These are phyloP conservation scores for Bettongia penicillata DNA, from an alignment of 2,113 vertebrate species.

Conservation along the genomic window DNA sequence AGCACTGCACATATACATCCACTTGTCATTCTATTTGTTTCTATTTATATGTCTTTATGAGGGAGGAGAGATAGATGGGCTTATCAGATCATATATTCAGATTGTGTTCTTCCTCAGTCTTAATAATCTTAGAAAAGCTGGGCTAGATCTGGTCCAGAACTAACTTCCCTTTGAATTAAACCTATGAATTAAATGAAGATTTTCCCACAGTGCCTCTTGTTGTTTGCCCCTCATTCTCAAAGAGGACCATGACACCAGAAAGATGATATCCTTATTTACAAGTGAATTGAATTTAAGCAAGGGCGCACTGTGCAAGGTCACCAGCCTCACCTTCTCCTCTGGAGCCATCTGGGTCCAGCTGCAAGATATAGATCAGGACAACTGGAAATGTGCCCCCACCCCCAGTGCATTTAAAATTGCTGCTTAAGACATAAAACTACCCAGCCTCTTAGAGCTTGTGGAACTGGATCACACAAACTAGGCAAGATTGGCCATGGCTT, in stretches of 20 bases:
- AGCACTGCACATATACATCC: background rate
- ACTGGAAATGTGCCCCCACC: background rate
- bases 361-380: too few relatives aligned
- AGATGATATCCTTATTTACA: too few relatives aligned
- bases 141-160: background rate
- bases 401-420: background rate
- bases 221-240: too few relatives aligned
- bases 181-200: background rate
- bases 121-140: background rate
- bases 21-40: background rate
- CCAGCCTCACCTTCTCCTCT: too few relatives aligned
- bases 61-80: background rate
- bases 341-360: too few relatives aligned
- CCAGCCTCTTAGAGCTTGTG: too few relatives aligned
- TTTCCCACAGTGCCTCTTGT: background rate
- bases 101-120: background rate
- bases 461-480: too few relatives aligned
- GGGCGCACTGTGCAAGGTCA: too few relatives aligned
- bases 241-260: too few relatives aligned
- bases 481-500: too few relatives aligned
- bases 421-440: too few relatives aligned
- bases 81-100: background rate
- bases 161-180: background rate
- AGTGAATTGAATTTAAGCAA: too few relatives aligned
- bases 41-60: background rate